A percentile compares a stretch with the other conserved stretches of the same genome.
These are phyloP conservation scores for Phenganax marumi DNA, from an alignment of 92 coral and sea anemone species.

Conservation along the genomic window DNA sequence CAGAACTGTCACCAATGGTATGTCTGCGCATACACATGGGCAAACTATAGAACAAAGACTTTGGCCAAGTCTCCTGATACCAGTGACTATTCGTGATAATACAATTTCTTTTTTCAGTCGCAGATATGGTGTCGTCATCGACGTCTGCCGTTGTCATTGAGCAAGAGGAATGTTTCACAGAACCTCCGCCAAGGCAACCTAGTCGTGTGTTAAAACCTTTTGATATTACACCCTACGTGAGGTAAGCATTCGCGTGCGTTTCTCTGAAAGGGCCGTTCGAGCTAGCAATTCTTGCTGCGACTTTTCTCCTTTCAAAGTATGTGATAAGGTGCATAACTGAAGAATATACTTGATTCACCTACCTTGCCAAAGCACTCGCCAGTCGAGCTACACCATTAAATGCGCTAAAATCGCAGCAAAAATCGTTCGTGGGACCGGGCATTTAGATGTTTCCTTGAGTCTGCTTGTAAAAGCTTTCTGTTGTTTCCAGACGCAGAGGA, in stretches of 20 bases:
- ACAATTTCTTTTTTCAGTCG: not conserved
- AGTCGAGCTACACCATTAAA: too few species aligned
- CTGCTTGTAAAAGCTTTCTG: not conserved
- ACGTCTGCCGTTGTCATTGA: conserved; percentile 82
- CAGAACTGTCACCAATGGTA: not conserved
- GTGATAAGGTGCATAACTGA: too few species aligned
- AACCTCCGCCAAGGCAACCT: conserved; percentile 94
- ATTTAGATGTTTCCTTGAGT: not conserved
- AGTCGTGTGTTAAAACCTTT: conserved; percentile 82
- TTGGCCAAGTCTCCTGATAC: not conserved
- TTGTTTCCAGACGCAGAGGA: conserved; percentile 73
- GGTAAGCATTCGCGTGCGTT: conserved; percentile 47
- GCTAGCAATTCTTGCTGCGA: too few species aligned
- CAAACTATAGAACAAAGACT: not conserved
- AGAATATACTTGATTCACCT: too few species aligned
- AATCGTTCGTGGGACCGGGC: not conserved
- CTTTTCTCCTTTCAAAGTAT: too few species aligned
- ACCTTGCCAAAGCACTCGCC: too few species aligned
- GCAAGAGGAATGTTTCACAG: conserved; percentile 77
- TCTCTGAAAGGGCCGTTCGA: too few species aligned
- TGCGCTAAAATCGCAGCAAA: too few species aligned
- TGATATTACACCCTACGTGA: conserved; percentile 75
- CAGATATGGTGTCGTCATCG: conserved; percentile 67
- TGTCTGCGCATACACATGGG: not conserved
- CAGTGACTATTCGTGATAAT: not conserved